These are phyloP conservation scores for Columba janthina DNA, from an alignment of 2,113 vertebrate genomes.

Conservation along the genomic window DNA sequence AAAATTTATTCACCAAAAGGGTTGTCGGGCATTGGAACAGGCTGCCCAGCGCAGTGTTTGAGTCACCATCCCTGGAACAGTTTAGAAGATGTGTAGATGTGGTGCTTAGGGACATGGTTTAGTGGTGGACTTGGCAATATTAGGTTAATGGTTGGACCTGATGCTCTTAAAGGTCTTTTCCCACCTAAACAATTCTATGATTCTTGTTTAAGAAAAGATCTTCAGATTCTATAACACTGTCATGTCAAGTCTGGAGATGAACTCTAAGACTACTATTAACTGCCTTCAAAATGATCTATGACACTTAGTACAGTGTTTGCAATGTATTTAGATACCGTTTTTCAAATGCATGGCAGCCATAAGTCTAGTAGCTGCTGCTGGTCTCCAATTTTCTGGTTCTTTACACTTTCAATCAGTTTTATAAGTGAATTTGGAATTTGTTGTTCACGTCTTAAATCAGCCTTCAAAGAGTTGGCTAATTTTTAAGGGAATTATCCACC, in stretches of 20 bases:
- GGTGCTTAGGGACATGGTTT: too few relatives aligned
- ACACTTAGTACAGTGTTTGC: not conserved
- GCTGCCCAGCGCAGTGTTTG: too few relatives aligned
- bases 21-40: too few relatives aligned
- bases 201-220: not conserved
- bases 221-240: not conserved
- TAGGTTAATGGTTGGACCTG: too few relatives aligned
- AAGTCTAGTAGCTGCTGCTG: not conserved
- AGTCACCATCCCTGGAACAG: too few relatives aligned
- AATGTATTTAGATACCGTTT: not conserved
- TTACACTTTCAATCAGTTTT: not conserved
- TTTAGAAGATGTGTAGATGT: too few relatives aligned
- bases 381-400: not conserved
- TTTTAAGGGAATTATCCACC: not conserved
- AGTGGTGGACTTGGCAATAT: too few relatives aligned
- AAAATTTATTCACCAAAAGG: too few relatives aligned
- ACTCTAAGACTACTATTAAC: not conserved
- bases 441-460: not conserved
- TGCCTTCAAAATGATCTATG: not conserved
- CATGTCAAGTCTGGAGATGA: not conserved
- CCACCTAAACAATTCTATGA: too few relatives aligned
- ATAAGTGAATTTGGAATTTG: not conserved
- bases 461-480: not conserved
- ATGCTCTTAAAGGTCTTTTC: too few relatives aligned
- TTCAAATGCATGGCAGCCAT: not conserved